Evolutionary conservation across 2,888 invertebrate genomes (phyloP).

Genomic region (Cataglyphis livida): DNA sequence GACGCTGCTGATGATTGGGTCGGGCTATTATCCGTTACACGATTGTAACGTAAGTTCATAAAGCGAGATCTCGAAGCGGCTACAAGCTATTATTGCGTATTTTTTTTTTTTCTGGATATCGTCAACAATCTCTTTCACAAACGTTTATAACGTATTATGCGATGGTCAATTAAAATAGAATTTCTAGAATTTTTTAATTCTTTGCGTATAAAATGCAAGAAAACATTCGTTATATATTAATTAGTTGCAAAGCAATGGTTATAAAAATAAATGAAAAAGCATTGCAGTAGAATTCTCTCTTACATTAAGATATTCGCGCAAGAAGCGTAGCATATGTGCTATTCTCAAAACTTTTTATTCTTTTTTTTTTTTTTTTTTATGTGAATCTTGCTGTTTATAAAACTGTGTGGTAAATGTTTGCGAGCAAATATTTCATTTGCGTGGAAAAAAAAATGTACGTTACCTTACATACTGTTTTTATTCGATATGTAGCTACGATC

Average conservation of each 20-base stretch:
- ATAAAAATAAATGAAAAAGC: not conserved
- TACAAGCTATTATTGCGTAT: slow-evolving; percentile 1
- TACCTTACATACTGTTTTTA: not conserved
- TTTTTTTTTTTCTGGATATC: not conserved
- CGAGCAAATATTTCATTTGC: not conserved
- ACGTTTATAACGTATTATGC: not conserved
- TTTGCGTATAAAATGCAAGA: not conserved
- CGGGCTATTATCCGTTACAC: slow-evolving; percentile 15
- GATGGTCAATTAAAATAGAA: not conserved
- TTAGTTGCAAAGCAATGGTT: not conserved
- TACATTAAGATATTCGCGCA: not conserved
- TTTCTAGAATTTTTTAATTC: not conserved
- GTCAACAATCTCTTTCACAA: not conserved
- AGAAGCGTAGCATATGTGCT: not conserved
- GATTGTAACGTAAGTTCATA: slow-evolving; percentile 25
- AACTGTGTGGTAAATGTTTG: slow-evolving; percentile 5
- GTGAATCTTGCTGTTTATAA: not conserved
- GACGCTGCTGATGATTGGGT: slow-evolving; percentile 28
- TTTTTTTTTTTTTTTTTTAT: not conserved
- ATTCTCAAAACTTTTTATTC: not conserved
- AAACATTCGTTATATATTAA: not conserved
- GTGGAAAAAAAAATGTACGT: not conserved
- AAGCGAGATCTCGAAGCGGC: not conserved
- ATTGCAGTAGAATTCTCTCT: not conserved
- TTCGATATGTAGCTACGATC: not conserved